Conservation (phyloP, 1,140 invertebrate species). For the Pachypeltis micranthus region DNA sequence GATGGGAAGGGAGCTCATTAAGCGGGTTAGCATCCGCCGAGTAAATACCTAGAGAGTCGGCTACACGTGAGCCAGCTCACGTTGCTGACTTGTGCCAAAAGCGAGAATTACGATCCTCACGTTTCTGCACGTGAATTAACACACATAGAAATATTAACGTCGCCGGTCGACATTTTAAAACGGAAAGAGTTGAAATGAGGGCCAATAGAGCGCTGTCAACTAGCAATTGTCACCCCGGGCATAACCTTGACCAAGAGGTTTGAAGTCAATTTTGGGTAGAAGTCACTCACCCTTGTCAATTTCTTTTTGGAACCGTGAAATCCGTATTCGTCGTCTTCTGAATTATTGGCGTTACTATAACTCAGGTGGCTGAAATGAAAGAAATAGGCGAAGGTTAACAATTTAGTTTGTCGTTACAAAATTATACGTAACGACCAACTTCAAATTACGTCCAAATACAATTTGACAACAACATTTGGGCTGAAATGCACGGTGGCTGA, state of each 20-base stretch:
- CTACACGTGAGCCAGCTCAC: neutral
- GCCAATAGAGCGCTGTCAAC: too few species aligned
- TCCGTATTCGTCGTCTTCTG: constrained; percentile 28
- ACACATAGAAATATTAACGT: too few species aligned
- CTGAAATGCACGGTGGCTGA: too few species aligned
- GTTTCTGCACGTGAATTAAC: too few species aligned
- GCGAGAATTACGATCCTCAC: neutral
- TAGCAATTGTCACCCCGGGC: too few species aligned
- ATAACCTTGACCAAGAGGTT: too few species aligned
- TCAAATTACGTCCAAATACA: neutral
- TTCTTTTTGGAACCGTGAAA: constrained; percentile 25
- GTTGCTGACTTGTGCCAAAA: neutral
- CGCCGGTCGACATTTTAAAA: too few species aligned
- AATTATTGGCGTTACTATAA: constrained; percentile 25
- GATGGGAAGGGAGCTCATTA: neutral
- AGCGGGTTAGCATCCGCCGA: neutral
- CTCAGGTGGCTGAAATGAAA: constrained; percentile 26
- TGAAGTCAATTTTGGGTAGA: too few species aligned
- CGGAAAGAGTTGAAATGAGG: too few species aligned
- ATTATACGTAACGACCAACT: neutral
- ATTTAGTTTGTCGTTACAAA: too few species aligned
- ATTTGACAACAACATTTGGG: too few species aligned
- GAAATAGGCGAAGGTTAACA: too few species aligned
- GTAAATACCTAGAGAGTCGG: neutral
- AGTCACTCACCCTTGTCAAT: constrained; percentile 27